Conservation (phyloP, 2,113 vertebrate species). For the Synchiropus splendidus region DNA sequence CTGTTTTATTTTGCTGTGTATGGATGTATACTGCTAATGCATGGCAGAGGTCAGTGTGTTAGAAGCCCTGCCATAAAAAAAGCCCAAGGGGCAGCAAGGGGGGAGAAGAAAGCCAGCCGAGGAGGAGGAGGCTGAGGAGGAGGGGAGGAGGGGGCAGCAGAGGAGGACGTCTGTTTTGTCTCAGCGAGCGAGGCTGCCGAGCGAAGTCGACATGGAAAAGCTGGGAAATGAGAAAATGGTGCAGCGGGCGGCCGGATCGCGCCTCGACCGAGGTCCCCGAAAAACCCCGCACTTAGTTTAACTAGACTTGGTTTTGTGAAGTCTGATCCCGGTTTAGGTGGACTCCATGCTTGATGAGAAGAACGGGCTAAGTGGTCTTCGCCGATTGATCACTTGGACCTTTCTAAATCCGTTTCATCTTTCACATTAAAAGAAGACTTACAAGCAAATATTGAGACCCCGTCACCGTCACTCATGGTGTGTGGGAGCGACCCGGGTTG, state of each 20-base stretch:
- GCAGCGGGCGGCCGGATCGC: conserved; percentile 31
- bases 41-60: conserved; percentile 59
- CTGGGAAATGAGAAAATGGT: conserved; percentile 57
- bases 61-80: conserved; percentile 58
- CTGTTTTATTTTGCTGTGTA: conserved; percentile 21
- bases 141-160: conserved; percentile 25
- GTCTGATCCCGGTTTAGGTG: not conserved
- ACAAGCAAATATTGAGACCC: too few relatives aligned
- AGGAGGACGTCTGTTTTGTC: conserved; percentile 66
- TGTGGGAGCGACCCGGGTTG: too few relatives aligned
- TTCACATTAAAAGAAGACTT: too few relatives aligned
- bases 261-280: conserved; percentile 19
- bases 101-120: conserved; percentile 35
- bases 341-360: not conserved
- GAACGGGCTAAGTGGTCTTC: not conserved
- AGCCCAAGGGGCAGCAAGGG: conserved; percentile 35
- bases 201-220: conserved; percentile 65
- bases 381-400: not conserved
- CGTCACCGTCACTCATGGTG: too few relatives aligned
- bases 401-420: not conserved
- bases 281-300: conserved; percentile 9
- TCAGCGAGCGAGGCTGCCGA: conserved; percentile 53
- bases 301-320: not conserved
- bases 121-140: conserved; percentile 10
- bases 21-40: conserved; percentile 45